phyloP scores from a whole-genome alignment of 1,140 invertebrate species.

The Phymorhynchus buccinoides region DNA sequence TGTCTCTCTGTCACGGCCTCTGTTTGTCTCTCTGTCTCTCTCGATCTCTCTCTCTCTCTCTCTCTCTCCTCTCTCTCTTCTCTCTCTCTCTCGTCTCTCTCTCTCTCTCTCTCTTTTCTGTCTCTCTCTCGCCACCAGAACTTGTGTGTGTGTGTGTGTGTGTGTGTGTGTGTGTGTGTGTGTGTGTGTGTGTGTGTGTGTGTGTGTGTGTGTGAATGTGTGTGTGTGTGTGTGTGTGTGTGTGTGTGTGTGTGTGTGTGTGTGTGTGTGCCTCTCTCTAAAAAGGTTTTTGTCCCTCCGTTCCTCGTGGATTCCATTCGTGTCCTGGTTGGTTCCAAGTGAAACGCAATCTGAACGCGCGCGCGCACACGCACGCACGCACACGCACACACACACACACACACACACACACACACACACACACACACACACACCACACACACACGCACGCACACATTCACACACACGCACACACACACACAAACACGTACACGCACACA shows the following conservation, averaged over 20 bases:
- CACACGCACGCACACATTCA: too few species aligned
- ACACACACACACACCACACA: too few species aligned
- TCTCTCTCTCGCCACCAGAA: too few species aligned
- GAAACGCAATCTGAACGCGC: too few species aligned
- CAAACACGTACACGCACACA: too few species aligned
- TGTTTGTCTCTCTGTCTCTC: background rate
- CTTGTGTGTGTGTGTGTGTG: conserved; percentile 10
- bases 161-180: conserved; percentile 10
- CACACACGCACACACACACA: too few species aligned
- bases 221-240: background rate
- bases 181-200: conserved; percentile 10
- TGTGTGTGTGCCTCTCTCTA: background rate
- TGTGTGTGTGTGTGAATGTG: background rate
- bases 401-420: too few species aligned
- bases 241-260: conserved; percentile 10
- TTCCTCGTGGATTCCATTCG: too few species aligned
- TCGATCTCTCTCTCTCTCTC: background rate
- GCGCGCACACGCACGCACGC: too few species aligned
- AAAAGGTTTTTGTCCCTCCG: too few species aligned
- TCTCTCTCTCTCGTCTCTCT: background rate
- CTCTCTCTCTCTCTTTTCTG: background rate
- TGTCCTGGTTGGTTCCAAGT: too few species aligned
- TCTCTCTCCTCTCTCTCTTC: background rate
- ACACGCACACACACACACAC: too few species aligned
- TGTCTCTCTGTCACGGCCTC: background rate